phyloP scores from a whole-genome alignment of 2,888 invertebrate species.

The Stenichneumon culpator region DNA sequence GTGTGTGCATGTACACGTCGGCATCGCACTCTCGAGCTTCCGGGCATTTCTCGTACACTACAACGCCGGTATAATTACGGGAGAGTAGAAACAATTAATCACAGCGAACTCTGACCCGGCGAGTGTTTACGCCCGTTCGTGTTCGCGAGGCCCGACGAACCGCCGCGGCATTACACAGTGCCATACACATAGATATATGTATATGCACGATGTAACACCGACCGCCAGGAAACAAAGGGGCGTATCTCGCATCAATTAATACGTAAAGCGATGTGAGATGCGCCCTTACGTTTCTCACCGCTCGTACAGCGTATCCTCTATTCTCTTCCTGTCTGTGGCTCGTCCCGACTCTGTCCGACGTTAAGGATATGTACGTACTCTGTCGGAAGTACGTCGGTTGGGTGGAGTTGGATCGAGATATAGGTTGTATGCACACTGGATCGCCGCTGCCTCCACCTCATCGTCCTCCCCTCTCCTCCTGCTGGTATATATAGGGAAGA shows the following conservation, averaged over 20 bases:
- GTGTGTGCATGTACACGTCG: neutral
- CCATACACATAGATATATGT: neutral
- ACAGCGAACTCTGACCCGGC: constrained; percentile 66
- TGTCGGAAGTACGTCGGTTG: constrained; percentile 22
- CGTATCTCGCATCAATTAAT: neutral
- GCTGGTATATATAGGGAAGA: neutral
- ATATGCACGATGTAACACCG: neutral
- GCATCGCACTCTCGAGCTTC: constrained; percentile 19
- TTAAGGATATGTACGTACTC: neutral
- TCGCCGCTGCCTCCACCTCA: neutral
- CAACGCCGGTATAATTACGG: constrained; percentile 61
- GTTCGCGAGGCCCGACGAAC: constrained; percentile 52
- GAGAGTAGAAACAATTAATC: constrained; percentile 67
- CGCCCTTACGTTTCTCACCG: neutral
- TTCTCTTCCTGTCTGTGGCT: neutral
- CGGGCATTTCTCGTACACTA: constrained; percentile 39
- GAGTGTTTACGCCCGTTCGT: constrained; percentile 66
- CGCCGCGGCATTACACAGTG: constrained; percentile 39
- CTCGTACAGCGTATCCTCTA: neutral
- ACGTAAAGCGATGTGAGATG: neutral
- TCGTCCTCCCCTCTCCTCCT: constrained; percentile 4
- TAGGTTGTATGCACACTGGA: neutral
- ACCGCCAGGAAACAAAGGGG: neutral
- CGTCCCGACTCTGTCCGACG: neutral
- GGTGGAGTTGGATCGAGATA: constrained; percentile 35